Conservation (phyloP, 2,888 invertebrate species). For the Camptogramma bilineatum region DNA sequence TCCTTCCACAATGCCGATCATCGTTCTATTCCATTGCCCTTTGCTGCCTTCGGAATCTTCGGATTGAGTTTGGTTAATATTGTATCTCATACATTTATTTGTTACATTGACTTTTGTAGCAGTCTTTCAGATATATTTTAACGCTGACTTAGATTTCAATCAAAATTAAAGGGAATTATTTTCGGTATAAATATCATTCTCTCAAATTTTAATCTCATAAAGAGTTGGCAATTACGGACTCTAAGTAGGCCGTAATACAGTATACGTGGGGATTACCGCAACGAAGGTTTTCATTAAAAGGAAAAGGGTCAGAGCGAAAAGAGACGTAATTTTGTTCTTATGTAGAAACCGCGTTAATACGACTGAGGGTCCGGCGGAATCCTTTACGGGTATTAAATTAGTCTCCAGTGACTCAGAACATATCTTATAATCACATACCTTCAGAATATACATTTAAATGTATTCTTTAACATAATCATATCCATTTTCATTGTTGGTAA, state of each 20-base stretch:
- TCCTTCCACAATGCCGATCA: slow-evolving; percentile 46
- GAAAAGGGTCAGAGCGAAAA: slow-evolving; percentile 63
- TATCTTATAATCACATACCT: slow-evolving; percentile 22
- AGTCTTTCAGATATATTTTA: neutral
- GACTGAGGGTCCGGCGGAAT: slow-evolving; percentile 61
- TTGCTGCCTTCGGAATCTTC: slow-evolving; percentile 14
- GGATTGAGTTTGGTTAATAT: slow-evolving; percentile 10
- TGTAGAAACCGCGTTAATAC: slow-evolving; percentile 68
- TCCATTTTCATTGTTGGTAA: slow-evolving; percentile 1
- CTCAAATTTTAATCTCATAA: slow-evolving; percentile 35
- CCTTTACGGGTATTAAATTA: slow-evolving; percentile 66
- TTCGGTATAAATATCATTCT: neutral
- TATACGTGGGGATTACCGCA: slow-evolving; percentile 53
- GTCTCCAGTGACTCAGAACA: slow-evolving; percentile 39
- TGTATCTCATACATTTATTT: slow-evolving; percentile 9
- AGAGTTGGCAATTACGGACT: slow-evolving; percentile 51
- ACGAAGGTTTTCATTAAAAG: slow-evolving; percentile 67
- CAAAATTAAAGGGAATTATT: neutral
- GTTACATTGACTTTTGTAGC: slow-evolving; percentile 1
- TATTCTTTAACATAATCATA: slow-evolving; percentile 5
- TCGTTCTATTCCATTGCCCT: slow-evolving; percentile 42
- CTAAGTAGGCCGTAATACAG: slow-evolving; percentile 49
- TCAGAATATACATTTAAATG: slow-evolving; percentile 22
- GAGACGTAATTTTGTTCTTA: slow-evolving; percentile 67
- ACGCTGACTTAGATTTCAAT: neutral